These are phyloP conservation scores for Panorpa germanica DNA, from an alignment of 2,888 invertebrate species.

Conservation along the genomic window DNA sequence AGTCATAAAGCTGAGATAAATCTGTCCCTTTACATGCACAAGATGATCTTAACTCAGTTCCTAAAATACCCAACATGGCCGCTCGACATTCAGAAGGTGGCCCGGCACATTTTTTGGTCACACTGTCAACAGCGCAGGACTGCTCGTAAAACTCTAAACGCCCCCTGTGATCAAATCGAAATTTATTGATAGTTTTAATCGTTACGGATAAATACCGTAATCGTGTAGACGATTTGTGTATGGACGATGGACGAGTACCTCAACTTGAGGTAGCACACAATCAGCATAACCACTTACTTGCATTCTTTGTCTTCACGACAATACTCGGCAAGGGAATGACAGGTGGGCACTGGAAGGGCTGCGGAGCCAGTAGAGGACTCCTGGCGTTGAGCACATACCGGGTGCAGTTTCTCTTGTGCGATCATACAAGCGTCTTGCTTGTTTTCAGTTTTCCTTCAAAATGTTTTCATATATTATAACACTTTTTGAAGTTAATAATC, in stretches of 20 bases:
- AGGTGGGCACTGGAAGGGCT: slow-evolving; percentile 56
- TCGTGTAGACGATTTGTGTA: neutral
- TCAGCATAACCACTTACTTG: slow-evolving; percentile 38
- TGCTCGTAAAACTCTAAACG: slow-evolving; percentile 78
- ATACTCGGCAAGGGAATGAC: slow-evolving; percentile 64
- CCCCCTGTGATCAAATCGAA: slow-evolving; percentile 43
- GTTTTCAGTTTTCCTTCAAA: slow-evolving; percentile 63
- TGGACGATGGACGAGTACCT: neutral
- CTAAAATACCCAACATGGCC: slow-evolving; percentile 73
- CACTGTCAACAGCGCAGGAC: slow-evolving; percentile 78
- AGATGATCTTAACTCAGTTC: slow-evolving; percentile 71
- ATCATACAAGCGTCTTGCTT: slow-evolving; percentile 74
- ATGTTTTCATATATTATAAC: too few species aligned
- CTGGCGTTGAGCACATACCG: slow-evolving; percentile 65
- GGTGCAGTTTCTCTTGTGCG: slow-evolving; percentile 79
- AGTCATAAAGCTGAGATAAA: slow-evolving; percentile 67
- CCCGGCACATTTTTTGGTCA: slow-evolving; percentile 77
- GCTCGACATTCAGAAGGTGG: slow-evolving; percentile 67
- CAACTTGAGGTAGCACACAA: neutral
- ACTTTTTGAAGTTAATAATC: too few species aligned
- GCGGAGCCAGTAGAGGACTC: slow-evolving; percentile 26
- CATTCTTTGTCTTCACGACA: slow-evolving; percentile 70
- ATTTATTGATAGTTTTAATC: slow-evolving; percentile 5
- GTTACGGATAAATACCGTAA: neutral
- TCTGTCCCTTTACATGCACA: slow-evolving; percentile 81